Evolutionary conservation across 23 tunicate species (phyloP).

Genomic region (Oikopleura albicans): DNA sequence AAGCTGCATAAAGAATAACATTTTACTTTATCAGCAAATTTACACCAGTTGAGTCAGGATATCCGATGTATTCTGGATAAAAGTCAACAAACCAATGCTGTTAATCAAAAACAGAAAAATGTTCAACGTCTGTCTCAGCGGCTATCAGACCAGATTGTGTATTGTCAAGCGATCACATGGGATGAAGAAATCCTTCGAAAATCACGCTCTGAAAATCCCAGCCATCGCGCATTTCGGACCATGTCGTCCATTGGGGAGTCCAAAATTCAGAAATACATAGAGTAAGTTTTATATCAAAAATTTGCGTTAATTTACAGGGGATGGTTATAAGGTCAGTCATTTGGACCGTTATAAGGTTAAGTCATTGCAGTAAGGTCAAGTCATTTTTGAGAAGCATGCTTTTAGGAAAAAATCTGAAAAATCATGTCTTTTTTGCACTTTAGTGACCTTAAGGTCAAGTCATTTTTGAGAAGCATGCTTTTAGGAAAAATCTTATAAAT

Average conservation of each 20-base stretch:
- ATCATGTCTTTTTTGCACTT: too few species aligned
- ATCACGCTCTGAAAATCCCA: neutral
- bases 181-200: neutral
- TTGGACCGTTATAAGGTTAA: too few species aligned
- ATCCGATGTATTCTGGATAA: neutral
- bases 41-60: neutral
- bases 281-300: neutral
- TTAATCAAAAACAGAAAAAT: neutral
- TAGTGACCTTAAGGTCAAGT: too few species aligned
- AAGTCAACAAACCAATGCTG: neutral
- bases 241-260: slow-evolving; percentile 6
- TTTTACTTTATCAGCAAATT: too few species aligned
- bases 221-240: neutral
- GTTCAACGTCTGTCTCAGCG: neutral
- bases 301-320: neutral
- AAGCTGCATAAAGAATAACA: too few species aligned
- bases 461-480: too few species aligned
- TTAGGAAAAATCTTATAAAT: too few species aligned
- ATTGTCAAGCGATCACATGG: slow-evolving; percentile 10
- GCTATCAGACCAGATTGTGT: neutral
- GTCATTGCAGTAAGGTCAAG: too few species aligned
- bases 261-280: neutral
- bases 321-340: neutral
- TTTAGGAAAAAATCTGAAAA: too few species aligned
- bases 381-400: too few species aligned